Percentiles rank a stretch among this genome's conserved stretches.
These are phyloP conservation scores for Ochropleura plecta DNA, from an alignment of 2,888 invertebrate species.

Conservation along the genomic window DNA sequence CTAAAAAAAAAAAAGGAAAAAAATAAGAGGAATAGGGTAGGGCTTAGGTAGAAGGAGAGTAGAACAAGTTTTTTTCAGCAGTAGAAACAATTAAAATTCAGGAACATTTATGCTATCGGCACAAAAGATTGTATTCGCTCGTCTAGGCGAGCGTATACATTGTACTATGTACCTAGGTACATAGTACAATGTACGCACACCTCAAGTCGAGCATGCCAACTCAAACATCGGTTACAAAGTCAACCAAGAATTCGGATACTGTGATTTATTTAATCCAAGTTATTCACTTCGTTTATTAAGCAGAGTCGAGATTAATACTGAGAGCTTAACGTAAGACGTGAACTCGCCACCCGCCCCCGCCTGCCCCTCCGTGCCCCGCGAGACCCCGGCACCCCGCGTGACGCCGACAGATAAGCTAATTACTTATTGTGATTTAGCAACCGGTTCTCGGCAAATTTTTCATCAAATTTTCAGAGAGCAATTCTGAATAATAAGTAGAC, in stretches of 20 bases:
- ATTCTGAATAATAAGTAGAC: constrained; percentile 85
- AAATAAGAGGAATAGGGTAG: no score
- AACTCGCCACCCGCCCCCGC: constrained; percentile 68
- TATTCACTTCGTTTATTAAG: constrained; percentile 84
- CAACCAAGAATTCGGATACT: constrained; percentile 74
- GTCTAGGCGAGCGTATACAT: not conserved
- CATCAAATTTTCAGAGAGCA: constrained; percentile 81
- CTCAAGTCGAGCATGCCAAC: constrained; percentile 37
- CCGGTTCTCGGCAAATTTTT: constrained; percentile 82
- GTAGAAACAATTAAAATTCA: not conserved
- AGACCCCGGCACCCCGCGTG: constrained; percentile 76
- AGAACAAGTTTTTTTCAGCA: not conserved
- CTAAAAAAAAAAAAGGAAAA: no score
- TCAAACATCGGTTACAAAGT: constrained; percentile 70
- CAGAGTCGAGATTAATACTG: constrained; percentile 83
- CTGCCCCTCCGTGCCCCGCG: constrained; percentile 62
- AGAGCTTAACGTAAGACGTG: constrained; percentile 82
- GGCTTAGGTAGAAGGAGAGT: not conserved
- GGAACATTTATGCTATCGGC: not conserved
- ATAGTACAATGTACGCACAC: constrained; percentile 17
- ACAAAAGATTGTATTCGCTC: constrained; percentile 12
- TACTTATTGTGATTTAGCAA: constrained; percentile 86
- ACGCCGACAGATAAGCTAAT: constrained; percentile 88
- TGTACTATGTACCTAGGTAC: constrained; percentile 5
- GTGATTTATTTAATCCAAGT: constrained; percentile 82